phyloP scores from a whole-genome alignment of 2,797 vertebrate genomes.

The Sebastes trivittatus region DNA sequence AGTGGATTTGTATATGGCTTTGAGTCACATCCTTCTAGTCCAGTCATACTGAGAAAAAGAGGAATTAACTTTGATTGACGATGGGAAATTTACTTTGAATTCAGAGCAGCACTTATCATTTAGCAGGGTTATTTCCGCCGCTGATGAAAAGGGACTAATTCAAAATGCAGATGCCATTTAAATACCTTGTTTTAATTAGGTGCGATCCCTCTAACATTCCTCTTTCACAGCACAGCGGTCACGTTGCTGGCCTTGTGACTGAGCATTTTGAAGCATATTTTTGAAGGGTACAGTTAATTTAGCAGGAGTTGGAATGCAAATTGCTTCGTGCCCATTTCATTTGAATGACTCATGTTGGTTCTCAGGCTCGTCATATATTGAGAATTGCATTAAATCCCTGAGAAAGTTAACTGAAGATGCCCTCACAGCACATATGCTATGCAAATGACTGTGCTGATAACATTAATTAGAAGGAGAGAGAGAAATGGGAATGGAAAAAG shows the following conservation, averaged over 20 bases:
- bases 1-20: not conserved
- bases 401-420: constrained; percentile 18
- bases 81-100: not conserved
- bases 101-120: not conserved
- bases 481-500: not conserved
- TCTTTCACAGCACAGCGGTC: constrained; percentile 21
- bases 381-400: constrained; percentile 4
- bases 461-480: not conserved
- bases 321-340: constrained; percentile 19
- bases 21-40: not conserved
- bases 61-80: not conserved
- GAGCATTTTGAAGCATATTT: constrained; percentile 35
- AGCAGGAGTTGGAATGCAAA: constrained; percentile 51
- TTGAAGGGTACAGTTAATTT: constrained; percentile 53
- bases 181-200: constrained; percentile 38
- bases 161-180: constrained; percentile 28
- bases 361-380: constrained; percentile 37
- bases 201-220: not conserved
- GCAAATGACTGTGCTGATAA: not conserved
- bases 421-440: not conserved
- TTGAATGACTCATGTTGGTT: constrained; percentile 49
- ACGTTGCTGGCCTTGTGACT: constrained; percentile 58
- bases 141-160: constrained; percentile 2
- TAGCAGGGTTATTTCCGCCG: not conserved
- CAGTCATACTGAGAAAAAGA: not conserved